Evolutionary conservation across 1,140 invertebrate genomes (phyloP).

Genomic region (Drosophila dunni): DNA sequence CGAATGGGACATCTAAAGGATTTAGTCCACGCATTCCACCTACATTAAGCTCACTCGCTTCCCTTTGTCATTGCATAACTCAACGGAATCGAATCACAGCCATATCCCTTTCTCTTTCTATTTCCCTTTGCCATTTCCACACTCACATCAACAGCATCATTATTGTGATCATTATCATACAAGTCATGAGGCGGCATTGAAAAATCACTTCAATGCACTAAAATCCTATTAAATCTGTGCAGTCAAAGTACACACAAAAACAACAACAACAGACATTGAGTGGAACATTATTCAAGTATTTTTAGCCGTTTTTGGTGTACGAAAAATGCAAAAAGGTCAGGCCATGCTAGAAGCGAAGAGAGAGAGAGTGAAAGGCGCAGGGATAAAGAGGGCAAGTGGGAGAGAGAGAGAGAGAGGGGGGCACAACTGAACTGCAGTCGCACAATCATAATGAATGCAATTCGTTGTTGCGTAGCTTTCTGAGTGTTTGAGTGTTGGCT

Average conservation of each 20-base stretch:
- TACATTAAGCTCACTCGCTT: neutral
- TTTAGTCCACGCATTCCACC: slow-evolving; percentile 26
- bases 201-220: slow-evolving; percentile 73
- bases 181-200: slow-evolving; percentile 46
- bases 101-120: slow-evolving; percentile 17
- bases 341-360: slow-evolving; percentile 14
- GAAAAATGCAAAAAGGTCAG: slow-evolving; percentile 71
- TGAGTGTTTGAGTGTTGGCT: slow-evolving; percentile 41
- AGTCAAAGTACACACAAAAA: slow-evolving; percentile 36
- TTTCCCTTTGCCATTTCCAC: slow-evolving; percentile 16
- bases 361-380: neutral
- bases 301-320: slow-evolving; percentile 63
- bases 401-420: neutral
- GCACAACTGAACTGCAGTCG: slow-evolving; percentile 8
- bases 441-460: slow-evolving; percentile 68
- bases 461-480: slow-evolving; percentile 61
- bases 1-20: slow-evolving; percentile 1
- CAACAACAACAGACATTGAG: slow-evolving; percentile 20
- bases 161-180: slow-evolving; percentile 28
- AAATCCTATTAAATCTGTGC: slow-evolving; percentile 72
- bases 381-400: neutral
- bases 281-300: slow-evolving; percentile 73
- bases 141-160: slow-evolving; percentile 21
- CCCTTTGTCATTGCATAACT: slow-evolving; percentile 24
- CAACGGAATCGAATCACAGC: slow-evolving; percentile 10